Base-by-base conservation (phyloP, 2,113 vertebrate genomes). In the Cololabis saira region DNA sequence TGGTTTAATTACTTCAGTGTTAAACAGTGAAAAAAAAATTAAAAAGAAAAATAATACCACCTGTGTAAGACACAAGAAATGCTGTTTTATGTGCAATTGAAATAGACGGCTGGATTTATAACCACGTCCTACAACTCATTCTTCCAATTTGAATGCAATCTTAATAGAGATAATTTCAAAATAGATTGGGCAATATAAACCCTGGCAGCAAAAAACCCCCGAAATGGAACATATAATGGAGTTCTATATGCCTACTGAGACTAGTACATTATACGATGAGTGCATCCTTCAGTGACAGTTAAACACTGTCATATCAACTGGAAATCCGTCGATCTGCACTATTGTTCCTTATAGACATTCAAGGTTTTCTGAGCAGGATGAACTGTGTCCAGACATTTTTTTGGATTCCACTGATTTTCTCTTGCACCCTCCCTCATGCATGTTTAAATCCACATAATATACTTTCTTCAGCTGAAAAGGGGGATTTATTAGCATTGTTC, bases 291-390 rank as follows among this genome's bases (percentile, higher is more conserved):
- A 53, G 40, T 71, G 70, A 70, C 61, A 68, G 63, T 66, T 71
- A 59, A 82, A 82, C 33, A 61, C 69, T 78, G 57, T 78, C 64
- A 80, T 73, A 61, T 61, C 67, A 76, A 53, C 11, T 44, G 51
- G 27, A 21, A 69, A 69, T 71, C n/a, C 42, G 40, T 54, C 60
- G 54, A 59, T 74, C 47, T 33, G 70, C 57, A 49, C 44, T 41
- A 71, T 61, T 76, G 33, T 18, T 55, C n/a, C 70, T 74, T 24
- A 65, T n/a, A 53, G 24, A 58, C 66, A 70, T 37, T 19, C 47
- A 9, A 69, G 50, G 3, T 51, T 82, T 70, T 52, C 45, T 33
- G 33, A 64, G 48, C 30, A 52, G 49, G 50, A 74, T 41, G 21
- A 22, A 78, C 71, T 71, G 45, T 33, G 33, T 37, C 6, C 10